Percentiles rank a stretch among this genome's conserved stretches.
Conservation (phyloP, 2,797 vertebrate species). For the Characodon lateralis region DNA sequence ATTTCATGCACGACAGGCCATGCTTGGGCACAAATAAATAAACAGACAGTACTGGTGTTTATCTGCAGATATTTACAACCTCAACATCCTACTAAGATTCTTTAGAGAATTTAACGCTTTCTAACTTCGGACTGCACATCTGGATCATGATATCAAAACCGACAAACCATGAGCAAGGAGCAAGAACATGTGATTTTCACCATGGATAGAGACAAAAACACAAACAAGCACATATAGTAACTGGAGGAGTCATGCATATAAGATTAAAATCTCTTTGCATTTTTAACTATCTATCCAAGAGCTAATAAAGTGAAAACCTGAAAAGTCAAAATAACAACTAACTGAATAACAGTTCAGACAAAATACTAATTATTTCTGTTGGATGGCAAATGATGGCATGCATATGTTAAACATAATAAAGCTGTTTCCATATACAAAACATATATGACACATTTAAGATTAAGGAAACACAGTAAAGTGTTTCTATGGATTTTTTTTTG, state of each 20-base stretch:
- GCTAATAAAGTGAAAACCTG: not conserved
- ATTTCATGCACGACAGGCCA: constrained; percentile 29
- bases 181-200: not conserved
- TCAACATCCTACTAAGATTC: not conserved
- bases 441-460: not conserved
- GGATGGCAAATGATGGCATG: too few species aligned
- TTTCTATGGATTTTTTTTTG: not conserved
- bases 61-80: not conserved
- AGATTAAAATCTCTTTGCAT: too few species aligned
- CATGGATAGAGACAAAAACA: not conserved
- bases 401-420: too few species aligned
- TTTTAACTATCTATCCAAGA: too few species aligned
- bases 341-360: too few species aligned
- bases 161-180: not conserved
- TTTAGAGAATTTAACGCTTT: not conserved
- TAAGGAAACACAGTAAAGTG: not conserved
- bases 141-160: not conserved
- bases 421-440: too few species aligned
- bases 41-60: not conserved
- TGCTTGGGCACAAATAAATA: constrained; percentile 4
- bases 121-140: not conserved
- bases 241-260: too few species aligned
- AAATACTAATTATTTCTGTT: too few species aligned
- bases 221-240: not conserved
- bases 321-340: not conserved